Evolutionary conservation across 37 sponge, comb jelly and placozoan genomes (phyloP).

Genomic region (Hormiphora californensis): DNA sequence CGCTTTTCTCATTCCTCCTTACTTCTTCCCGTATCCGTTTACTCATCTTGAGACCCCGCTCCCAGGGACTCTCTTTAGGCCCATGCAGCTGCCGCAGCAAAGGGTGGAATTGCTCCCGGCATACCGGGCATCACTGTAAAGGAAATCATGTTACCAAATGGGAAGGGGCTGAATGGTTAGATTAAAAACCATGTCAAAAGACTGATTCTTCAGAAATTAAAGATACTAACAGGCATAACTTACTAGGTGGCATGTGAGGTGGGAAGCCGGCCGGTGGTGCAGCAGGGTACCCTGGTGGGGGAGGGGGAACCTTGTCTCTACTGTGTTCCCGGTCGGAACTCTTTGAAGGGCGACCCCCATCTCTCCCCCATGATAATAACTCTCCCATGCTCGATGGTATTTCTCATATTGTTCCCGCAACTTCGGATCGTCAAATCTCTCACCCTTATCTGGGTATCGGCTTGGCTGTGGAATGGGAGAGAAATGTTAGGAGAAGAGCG

Average conservation of each 20-base stretch:
- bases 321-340: too few species aligned
- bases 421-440: constrained; percentile 11
- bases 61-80: constrained; percentile 49
- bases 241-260: constrained; percentile 38
- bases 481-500: too few species aligned
- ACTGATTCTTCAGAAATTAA: not conserved
- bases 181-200: not conserved
- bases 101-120: constrained; percentile 45
- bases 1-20: constrained; percentile 17
- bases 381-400: constrained; percentile 45
- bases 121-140: constrained; percentile 11
- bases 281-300: not conserved
- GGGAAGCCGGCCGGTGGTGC: not conserved
- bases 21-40: constrained; percentile 42
- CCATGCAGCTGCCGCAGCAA: not conserved
- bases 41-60: constrained; percentile 40
- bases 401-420: constrained; percentile 9
- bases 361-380: constrained; percentile 1
- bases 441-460: too few species aligned
- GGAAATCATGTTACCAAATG: not conserved
- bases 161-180: too few species aligned
- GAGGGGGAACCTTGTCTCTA: constrained; percentile 29
- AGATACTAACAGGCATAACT: not conserved
- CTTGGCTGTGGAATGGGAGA: too few species aligned
- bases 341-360: too few species aligned